phyloP scores from a whole-genome alignment of 2,888 invertebrate species.

The Synergus laeviventris region DNA sequence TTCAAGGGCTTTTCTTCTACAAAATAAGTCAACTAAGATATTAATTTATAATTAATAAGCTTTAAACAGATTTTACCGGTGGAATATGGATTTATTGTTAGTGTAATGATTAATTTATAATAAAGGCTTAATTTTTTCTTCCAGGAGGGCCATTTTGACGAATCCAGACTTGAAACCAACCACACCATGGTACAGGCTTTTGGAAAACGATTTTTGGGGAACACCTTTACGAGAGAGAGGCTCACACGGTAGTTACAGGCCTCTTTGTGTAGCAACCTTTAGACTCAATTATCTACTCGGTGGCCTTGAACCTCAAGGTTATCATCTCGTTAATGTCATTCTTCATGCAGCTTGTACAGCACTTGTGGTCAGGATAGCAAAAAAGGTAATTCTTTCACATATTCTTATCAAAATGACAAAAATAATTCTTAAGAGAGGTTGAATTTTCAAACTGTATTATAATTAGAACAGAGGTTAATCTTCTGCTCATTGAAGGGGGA shows the following conservation, averaged over 20 bases:
- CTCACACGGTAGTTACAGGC: slow-evolving; percentile 97
- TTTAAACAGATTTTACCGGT: background rate
- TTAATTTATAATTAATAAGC: background rate
- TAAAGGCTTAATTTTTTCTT: slow-evolving; percentile 39
- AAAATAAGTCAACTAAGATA: background rate
- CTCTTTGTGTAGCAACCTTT: slow-evolving; percentile 92
- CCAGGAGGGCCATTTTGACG: slow-evolving; percentile 95
- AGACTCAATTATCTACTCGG: slow-evolving; percentile 88
- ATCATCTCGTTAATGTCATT: slow-evolving; percentile 90
- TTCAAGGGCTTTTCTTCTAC: background rate
- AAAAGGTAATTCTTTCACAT: slow-evolving; percentile 76
- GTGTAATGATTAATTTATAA: background rate
- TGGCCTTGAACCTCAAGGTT: slow-evolving; percentile 88
- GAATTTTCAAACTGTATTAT: too few relatives aligned
- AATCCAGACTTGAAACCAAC: slow-evolving; percentile 94
- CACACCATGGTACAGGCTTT: slow-evolving; percentile 88
- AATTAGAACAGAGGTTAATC: background rate
- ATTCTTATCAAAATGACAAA: background rate
- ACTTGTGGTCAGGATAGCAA: slow-evolving; percentile 87
- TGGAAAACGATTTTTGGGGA: slow-evolving; percentile 98
- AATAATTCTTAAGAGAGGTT: too few relatives aligned
- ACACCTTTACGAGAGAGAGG: slow-evolving; percentile 94
- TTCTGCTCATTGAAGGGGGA: background rate
- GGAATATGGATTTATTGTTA: background rate
- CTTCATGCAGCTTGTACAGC: slow-evolving; percentile 91